Conservation (phyloP, 2,113 vertebrate species). For the Alexandromys fortis region DNA sequence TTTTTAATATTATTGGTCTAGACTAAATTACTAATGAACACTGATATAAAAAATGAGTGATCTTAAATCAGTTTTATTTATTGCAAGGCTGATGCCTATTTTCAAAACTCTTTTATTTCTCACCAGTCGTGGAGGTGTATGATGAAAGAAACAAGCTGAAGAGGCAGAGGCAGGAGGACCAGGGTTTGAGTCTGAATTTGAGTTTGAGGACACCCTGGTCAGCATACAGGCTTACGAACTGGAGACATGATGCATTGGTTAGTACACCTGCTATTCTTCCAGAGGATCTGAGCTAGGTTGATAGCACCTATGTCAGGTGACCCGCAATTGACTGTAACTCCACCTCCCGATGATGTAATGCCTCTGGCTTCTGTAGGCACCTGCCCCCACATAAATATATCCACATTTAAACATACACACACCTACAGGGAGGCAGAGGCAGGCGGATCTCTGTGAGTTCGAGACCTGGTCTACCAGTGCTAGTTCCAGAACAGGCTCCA, state of each 20-base stretch:
- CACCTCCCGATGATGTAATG: not conserved
- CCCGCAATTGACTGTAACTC: not conserved
- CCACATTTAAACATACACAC: no score
- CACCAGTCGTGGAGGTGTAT: not conserved
- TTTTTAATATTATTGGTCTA: not conserved
- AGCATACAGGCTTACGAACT: not conserved
- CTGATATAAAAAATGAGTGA: not conserved
- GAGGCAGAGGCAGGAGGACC: not conserved
- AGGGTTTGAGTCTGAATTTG: not conserved
- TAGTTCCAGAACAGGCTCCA: no score
- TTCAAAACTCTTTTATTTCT: not conserved
- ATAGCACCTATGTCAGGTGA: not conserved
- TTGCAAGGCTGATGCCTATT: not conserved
- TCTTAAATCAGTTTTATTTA: constrained; percentile 33
- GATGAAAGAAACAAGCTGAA: not conserved
- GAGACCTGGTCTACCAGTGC: no score
- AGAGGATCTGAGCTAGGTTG: not conserved
- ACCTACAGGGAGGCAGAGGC: no score
- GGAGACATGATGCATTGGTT: no score
- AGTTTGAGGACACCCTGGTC: not conserved
- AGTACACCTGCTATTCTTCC: not conserved
- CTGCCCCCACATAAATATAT: not conserved
- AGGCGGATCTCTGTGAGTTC: no score
- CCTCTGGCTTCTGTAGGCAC: not conserved
- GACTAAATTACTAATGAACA: not conserved